Evolutionary conservation across 2,888 invertebrate genomes (phyloP).

Genomic region (Microdon myrmicae): DNA sequence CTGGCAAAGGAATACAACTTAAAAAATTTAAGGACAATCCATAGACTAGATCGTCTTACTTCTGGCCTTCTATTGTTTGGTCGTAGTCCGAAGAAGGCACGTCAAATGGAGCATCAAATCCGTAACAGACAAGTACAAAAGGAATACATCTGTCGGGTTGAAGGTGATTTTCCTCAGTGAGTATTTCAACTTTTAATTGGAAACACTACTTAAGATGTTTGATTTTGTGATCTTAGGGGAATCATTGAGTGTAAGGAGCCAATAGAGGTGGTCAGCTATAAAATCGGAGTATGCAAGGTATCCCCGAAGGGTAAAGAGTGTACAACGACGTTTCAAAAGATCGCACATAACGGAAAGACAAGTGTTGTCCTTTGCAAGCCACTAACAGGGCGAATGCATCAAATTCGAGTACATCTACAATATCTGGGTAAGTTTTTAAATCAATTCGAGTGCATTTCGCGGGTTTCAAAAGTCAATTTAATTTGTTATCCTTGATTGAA

Average conservation of each 20-base stretch:
- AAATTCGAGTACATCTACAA: conserved; percentile 98
- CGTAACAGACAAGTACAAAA: conserved; percentile 91
- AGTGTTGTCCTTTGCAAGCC: conserved; percentile 96
- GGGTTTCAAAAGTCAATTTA: too few relatives aligned
- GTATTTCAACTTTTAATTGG: conserved; percentile 55
- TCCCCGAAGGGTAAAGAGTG: conserved; percentile 93
- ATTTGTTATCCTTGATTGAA: too few relatives aligned
- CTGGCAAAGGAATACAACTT: conserved; percentile 95
- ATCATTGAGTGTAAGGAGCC: conserved; percentile 88
- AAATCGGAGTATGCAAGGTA: conserved; percentile 96
- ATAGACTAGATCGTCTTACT: conserved; percentile 95
- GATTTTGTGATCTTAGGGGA: conserved; percentile 72
- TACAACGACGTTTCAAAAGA: conserved; percentile 87
- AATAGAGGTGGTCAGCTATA: conserved; percentile 92
- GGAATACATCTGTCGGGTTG: conserved; percentile 94
- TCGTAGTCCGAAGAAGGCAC: conserved; percentile 90
- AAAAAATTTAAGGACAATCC: conserved; percentile 92
- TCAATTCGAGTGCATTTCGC: neutral
- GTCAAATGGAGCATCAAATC: conserved; percentile 96
- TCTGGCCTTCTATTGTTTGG: conserved; percentile 93
- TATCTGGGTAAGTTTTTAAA: conserved; percentile 79
- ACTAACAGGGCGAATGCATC: conserved; percentile 97
- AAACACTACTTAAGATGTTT: conserved; percentile 1
- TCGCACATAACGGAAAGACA: conserved; percentile 88
- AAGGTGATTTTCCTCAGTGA: conserved; percentile 93